Percentiles rank a stretch among this genome's conserved stretches.
Evolutionary conservation across 2,888 invertebrate genomes (phyloP).

Genomic region (Abscondita cerata): DNA sequence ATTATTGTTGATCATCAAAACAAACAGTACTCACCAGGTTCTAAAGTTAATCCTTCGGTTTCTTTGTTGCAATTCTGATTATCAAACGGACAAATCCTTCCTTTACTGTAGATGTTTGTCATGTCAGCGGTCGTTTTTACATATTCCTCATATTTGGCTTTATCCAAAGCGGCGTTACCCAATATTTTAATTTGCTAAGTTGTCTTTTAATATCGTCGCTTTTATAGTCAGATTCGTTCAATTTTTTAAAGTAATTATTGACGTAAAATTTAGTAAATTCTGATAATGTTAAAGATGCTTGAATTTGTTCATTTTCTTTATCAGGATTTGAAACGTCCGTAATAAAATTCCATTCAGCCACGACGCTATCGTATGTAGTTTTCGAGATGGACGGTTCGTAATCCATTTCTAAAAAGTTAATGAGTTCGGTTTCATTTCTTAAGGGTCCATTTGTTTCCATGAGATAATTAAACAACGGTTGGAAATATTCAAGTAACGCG

Average conservation of each 20-base stretch:
- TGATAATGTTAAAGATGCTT: slow-evolving; percentile 14
- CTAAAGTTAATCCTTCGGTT: slow-evolving; percentile 8
- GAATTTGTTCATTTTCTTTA: slow-evolving; percentile 11
- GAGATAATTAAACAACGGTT: slow-evolving; percentile 63
- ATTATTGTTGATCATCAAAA: no score
- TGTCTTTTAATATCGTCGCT: slow-evolving; percentile 53
- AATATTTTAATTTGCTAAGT: slow-evolving; percentile 56
- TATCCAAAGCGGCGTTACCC: slow-evolving; percentile 55
- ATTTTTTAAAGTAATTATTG: slow-evolving; percentile 46
- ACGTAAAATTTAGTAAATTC: slow-evolving; percentile 54
- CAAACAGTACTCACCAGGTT: background rate
- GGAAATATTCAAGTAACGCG: slow-evolving; percentile 65
- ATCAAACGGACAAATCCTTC: slow-evolving; percentile 51
- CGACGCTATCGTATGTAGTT: background rate
- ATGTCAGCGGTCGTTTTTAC: slow-evolving; percentile 23
- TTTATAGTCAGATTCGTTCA: slow-evolving; percentile 50
- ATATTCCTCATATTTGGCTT: slow-evolving; percentile 43
- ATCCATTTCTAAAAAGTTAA: slow-evolving; percentile 48
- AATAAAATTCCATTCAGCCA: slow-evolving; percentile 12
- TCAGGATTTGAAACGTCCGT: slow-evolving; percentile 11
- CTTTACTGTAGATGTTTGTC: slow-evolving; percentile 50
- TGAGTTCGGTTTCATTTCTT: slow-evolving; percentile 17
- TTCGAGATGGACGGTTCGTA: slow-evolving; percentile 7
- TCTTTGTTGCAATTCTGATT: slow-evolving; percentile 45
- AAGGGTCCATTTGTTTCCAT: slow-evolving; percentile 47